These are phyloP conservation scores for Sphinx pinastri DNA, from an alignment of 2,888 invertebrate genomes.

Conservation along the genomic window DNA sequence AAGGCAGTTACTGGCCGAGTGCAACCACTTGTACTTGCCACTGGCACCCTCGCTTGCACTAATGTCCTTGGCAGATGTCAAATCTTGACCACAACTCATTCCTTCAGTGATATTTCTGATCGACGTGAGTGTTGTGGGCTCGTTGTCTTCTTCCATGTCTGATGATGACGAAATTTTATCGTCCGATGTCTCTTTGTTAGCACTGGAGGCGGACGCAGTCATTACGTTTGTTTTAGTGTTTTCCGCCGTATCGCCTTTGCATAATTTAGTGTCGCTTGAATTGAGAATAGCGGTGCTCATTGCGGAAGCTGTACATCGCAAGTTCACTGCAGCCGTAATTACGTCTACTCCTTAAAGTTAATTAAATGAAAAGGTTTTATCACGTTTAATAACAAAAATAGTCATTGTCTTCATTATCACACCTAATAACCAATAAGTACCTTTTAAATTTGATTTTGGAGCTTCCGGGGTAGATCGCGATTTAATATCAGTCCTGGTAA, in stretches of 20 bases:
- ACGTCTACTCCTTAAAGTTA: not conserved
- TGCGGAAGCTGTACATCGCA: not conserved
- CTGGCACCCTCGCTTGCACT: not conserved
- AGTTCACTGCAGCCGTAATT: not conserved
- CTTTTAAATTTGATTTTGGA: slow-evolving; percentile 55
- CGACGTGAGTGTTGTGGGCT: slow-evolving; percentile 11
- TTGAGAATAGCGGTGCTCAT: not conserved
- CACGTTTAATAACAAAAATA: not conserved
- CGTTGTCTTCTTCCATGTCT: slow-evolving; percentile 29
- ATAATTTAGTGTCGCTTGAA: not conserved
- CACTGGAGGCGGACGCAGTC: not conserved
- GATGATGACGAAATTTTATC: not conserved
- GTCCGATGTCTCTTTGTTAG: not conserved
- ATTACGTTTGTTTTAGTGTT: not conserved
- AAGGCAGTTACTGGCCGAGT: slow-evolving; percentile 64
- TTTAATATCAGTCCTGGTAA: slow-evolving; percentile 58
- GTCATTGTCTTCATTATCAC: not conserved
- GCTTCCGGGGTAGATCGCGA: slow-evolving; percentile 67
- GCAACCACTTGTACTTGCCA: slow-evolving; percentile 54
- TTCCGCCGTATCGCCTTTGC: not conserved
- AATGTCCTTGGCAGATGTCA: not conserved
- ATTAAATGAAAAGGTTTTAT: not conserved
- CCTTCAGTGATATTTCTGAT: not conserved
- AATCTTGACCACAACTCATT: slow-evolving; percentile 16
- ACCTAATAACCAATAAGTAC: slow-evolving; percentile 35